Evolutionary conservation across 2,113 vertebrate species (phyloP).

Genomic region (Corydoras sp.): DNA sequence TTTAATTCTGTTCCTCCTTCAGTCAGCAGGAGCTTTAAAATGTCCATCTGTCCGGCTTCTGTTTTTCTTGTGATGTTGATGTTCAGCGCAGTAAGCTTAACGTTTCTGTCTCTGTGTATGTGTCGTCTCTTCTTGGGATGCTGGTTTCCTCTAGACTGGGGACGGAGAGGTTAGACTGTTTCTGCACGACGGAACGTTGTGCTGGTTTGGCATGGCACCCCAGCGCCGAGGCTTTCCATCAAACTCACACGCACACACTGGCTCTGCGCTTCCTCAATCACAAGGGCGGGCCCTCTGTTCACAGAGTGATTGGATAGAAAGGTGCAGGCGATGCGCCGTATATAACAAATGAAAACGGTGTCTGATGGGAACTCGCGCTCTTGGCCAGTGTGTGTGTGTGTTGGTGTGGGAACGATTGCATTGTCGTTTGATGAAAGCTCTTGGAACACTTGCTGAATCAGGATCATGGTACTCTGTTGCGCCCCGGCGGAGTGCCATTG

Average conservation of each 20-base stretch:
- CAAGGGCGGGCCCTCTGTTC: neutral
- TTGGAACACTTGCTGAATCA: conserved; percentile 54
- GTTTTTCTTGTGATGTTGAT: conserved; percentile 6
- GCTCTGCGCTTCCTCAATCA: conserved; percentile 23
- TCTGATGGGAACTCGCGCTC: neutral
- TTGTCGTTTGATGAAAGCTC: conserved; percentile 62
- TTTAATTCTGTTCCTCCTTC: neutral
- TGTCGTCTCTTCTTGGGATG: conserved; percentile 67
- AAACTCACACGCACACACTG: conserved; percentile 50
- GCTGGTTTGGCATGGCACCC: conserved; percentile 70
- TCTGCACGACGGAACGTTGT: conserved; percentile 68
- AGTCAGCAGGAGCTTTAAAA: no score
- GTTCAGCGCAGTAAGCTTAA: conserved; percentile 18
- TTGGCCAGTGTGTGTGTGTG: conserved; percentile 48
- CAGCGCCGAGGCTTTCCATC: conserved; percentile 58
- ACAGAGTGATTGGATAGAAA: neutral
- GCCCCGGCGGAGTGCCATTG: conserved; percentile 55
- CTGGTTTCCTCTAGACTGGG: conserved; percentile 65
- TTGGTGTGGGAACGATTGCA: conserved; percentile 40
- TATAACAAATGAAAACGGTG: neutral
- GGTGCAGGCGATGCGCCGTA: no score
- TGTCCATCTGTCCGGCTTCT: neutral
- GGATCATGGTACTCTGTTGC: conserved; percentile 57
- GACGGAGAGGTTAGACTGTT: conserved; percentile 75
- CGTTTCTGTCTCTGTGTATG: conserved; percentile 61